Evolutionary conservation across 2,113 vertebrate genomes (phyloP), one percentile per base, ranked within the genome.

Genomic region (Epinephelus cyanopodus): DNA sequence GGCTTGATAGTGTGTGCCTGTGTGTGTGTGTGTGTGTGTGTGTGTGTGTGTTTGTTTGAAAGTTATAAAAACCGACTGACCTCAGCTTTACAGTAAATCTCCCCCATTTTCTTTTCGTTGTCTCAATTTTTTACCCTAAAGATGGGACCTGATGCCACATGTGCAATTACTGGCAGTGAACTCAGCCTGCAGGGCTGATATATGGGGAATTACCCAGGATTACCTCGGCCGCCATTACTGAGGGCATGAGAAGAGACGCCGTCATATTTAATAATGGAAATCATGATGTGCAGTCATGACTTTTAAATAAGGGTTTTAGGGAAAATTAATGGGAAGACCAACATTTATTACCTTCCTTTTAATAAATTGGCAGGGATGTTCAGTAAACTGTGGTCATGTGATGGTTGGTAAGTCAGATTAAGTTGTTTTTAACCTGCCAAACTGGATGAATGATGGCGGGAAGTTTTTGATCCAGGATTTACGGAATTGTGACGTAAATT

Each of bases 41-140:
- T 72, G 68, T 75, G 21, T 80, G 42, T 72, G 68, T 54, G 14
- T 65, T 58, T 54, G 47, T 85, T 45, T 60, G 14, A 66, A 58
- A 48, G 39, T 64, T 70, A 47, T 77, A 71, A 90, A 77, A 81
- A 47, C 39, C 1, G n/a, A 29, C 83, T 75, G 86, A 91, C 81
- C 85, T 85, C 84, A 78, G 80, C 77, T 21, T 88, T 84, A 75
- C 75, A 56, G 82, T 92, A 90, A 90, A 92, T 90, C 85, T 84
- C 23, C 10, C 18, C 77, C 70, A 63, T 50, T 82, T 83, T 85
- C 72, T 85, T 67, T 58, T 81, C 27, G 23, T 81, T 60, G 79
- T 85, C 86, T 79, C 74, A 6, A 11, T 79, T 58, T 54, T 75
- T 89, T 82, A 74, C 69, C 52, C 12, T 33, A 1, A 70, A 79